These are phyloP conservation scores for Dendroctonus valens DNA, from an alignment of 1,140 invertebrate species.

Conservation along the genomic window DNA sequence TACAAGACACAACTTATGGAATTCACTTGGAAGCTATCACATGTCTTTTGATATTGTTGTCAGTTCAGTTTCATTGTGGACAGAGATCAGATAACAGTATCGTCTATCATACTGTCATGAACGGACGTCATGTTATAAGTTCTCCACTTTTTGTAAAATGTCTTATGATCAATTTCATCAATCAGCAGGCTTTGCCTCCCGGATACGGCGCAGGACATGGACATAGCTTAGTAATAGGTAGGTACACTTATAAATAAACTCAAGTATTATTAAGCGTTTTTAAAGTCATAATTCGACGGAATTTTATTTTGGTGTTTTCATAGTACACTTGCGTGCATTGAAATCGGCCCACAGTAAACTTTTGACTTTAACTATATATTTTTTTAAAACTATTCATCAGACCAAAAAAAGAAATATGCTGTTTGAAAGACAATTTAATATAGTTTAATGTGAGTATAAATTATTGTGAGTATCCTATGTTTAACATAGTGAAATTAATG, in stretches of 20 bases:
- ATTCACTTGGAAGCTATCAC: constrained; percentile 88
- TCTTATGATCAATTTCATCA: constrained; percentile 74
- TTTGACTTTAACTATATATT: no score
- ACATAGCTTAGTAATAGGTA: constrained; percentile 79
- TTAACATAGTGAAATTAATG: no score
- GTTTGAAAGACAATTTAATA: no score
- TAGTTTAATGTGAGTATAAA: no score
- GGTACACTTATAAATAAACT: constrained; percentile 10
- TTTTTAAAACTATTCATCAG: no score
- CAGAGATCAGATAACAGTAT: constrained; percentile 60
- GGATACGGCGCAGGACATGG: constrained; percentile 61
- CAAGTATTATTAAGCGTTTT: background rate
- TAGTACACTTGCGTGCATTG: no score
- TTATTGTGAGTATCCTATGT: no score
- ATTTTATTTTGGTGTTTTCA: no score
- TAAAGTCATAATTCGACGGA: no score
- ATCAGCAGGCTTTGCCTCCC: constrained; percentile 72
- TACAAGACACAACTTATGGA: constrained; percentile 84
- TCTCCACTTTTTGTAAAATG: constrained; percentile 74
- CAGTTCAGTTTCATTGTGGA: constrained; percentile 82
- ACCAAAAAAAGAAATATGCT: no score
- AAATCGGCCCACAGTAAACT: no score
- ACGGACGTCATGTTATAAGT: constrained; percentile 68
- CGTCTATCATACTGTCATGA: constrained; percentile 69
- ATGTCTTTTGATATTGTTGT: constrained; percentile 80